Base-by-base conservation (phyloP, 2,113 vertebrate genomes). In the Pardalotus punctatus region DNA sequence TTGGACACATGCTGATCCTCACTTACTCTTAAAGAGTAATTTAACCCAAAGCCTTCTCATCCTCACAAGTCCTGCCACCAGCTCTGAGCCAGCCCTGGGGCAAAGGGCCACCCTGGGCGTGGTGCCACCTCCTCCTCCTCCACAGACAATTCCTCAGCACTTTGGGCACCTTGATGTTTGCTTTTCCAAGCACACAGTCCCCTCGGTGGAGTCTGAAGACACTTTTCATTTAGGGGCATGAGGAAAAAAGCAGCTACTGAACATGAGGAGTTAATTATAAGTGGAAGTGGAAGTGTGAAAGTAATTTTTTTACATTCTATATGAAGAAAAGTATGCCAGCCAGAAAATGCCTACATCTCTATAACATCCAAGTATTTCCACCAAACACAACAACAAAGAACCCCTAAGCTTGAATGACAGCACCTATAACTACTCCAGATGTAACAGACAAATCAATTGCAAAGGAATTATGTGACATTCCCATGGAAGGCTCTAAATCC, bases 401-500 rank as follows among this genome's bases (percentile, higher is more conserved):
- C 3, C 11, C n/a, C 4, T 50, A 70, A 77, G 33, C 16, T 35
- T 29, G 12, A 53, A 57, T 70, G 61, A 85, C 56, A 58, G 50
- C 2, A 2, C 13, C 84, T 51, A 2, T 73, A 90, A 6, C 19
- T 70, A 69, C 70, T 94, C 33, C 45, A 80, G 23, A 87, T 56
- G 12, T 33, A 82, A 45, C 29, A 84, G 40, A 72, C 42, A 85
- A 65, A 94, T 45, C 43, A 67, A 33, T 3, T 66, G 66, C 58
- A 65, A 72, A 81, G 81, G 54, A 93, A 91, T 72, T 48, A 71
- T 9, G 29, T 76, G 73, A 24, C 42, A 65, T 61, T 91, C 28
- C 73, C 29, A 42, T 21, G 14, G 40, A 81, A 81, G 14, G 19
- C 65, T 93, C 67, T 38, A 79, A 48, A 87, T 48, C 28, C 65